Evolutionary conservation across 2,113 vertebrate species (phyloP).

Genomic region (Rhineura floridana): DNA sequence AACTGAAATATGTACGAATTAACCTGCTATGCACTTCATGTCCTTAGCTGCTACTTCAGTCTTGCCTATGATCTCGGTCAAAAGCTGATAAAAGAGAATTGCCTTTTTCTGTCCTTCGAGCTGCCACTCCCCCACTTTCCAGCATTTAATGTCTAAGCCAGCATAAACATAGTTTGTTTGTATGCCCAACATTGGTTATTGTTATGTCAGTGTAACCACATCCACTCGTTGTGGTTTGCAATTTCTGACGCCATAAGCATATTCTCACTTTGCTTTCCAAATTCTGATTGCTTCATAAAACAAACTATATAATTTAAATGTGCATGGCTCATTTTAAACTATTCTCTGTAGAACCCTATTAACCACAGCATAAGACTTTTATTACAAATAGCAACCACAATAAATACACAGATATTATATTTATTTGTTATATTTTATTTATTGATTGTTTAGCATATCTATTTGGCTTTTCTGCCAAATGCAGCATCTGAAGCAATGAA

Average conservation of each 20-base stretch:
- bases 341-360: neutral
- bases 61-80: neutral
- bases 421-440: conserved; percentile 3
- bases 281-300: neutral
- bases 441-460: neutral
- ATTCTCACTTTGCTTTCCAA: neutral
- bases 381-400: neutral
- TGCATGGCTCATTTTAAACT: neutral
- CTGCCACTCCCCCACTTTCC: accelerated
- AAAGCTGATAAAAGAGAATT: conserved; percentile 4
- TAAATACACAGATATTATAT: neutral
- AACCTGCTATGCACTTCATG: neutral
- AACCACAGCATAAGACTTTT: neutral
- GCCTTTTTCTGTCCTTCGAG: conserved; percentile 48
- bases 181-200: conserved; percentile 21
- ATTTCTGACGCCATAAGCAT: conserved; percentile 1
- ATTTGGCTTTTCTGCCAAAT: neutral
- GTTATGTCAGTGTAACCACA: conserved; percentile 15
- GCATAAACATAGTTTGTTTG: neutral
- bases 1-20: neutral
- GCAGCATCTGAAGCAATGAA: neutral
- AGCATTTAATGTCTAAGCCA: conserved; percentile 36
- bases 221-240: accelerated
- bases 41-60: neutral
- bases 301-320: neutral